phyloP scores from a whole-genome alignment of 2,113 vertebrate genomes.

The Nothocercus nigrocapillus region DNA sequence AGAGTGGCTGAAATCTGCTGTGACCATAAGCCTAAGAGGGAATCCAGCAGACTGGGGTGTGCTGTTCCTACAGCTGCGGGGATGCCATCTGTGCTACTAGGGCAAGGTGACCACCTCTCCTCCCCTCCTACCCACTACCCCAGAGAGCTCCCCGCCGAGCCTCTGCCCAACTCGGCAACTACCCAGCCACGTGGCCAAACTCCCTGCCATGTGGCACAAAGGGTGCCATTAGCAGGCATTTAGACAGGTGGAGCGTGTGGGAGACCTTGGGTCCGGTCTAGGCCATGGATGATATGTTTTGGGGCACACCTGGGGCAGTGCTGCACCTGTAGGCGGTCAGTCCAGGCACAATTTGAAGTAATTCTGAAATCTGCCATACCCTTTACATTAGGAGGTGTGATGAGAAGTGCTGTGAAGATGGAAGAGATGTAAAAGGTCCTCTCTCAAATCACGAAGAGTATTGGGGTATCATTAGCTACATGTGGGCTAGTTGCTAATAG shows the following conservation, averaged over 20 bases:
- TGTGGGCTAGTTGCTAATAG: not conserved
- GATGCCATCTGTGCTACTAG: rapidly evolving
- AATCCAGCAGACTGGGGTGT: not conserved
- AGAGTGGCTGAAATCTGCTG: not conserved
- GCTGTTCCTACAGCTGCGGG: rapidly evolving
- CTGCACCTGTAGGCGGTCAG: rapidly evolving
- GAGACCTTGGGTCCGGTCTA: not conserved
- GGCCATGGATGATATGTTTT: rapidly evolving
- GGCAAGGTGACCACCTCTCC: not conserved
- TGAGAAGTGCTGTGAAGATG: not conserved
- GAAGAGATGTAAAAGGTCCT: not conserved
- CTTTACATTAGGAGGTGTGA: not conserved
- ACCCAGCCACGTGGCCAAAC: too few relatives aligned
- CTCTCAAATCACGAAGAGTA: not conserved
- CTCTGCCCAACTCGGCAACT: not conserved
- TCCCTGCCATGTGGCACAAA: not conserved
- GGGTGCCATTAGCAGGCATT: rapidly evolving
- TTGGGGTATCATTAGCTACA: not conserved
- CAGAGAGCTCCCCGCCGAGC: too few relatives aligned
- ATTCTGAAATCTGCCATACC: not conserved
- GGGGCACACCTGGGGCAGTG: rapidly evolving
- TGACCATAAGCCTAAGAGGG: not conserved
- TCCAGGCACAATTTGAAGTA: rapidly evolving
- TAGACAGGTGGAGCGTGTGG: not conserved
- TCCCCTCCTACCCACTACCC: too few relatives aligned